phyloP scores from a whole-genome alignment of 2,797 vertebrate genomes.

The Odontamblyopus rebecca region DNA sequence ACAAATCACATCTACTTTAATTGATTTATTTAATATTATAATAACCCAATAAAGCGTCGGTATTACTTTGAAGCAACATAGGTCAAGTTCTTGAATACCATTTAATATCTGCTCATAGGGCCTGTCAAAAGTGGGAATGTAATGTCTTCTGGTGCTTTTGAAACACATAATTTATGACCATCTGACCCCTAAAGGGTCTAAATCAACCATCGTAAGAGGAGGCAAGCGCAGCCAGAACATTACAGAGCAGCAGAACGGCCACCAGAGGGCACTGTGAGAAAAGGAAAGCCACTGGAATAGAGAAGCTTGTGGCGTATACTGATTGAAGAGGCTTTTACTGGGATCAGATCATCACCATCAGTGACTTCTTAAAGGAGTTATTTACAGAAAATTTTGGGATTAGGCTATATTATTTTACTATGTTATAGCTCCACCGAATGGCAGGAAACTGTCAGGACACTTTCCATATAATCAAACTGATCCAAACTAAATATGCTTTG shows the following conservation, averaged over 20 bases:
- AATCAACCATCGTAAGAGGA: conserved; percentile 26
- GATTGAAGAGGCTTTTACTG: not conserved
- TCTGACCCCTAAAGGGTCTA: conserved; percentile 30
- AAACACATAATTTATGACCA: conserved; percentile 30
- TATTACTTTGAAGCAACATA: not conserved
- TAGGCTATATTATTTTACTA: not conserved
- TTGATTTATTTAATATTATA: too few relatives aligned
- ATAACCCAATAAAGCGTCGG: too few relatives aligned
- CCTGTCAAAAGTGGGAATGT: conserved; percentile 26
- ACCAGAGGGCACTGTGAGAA: conserved; percentile 70
- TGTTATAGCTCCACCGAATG: not conserved
- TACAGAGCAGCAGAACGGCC: conserved; percentile 28
- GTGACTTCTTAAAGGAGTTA: conserved; percentile 11
- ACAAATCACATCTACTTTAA: too few relatives aligned
- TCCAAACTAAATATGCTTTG: not conserved
- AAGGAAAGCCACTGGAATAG: conserved; percentile 38
- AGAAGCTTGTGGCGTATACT: conserved; percentile 10
- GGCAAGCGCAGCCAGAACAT: not conserved
- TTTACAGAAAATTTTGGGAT: not conserved
- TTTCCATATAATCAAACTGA: not conserved
- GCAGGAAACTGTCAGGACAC: not conserved
- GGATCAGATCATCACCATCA: not conserved
- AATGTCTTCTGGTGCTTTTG: conserved; percentile 16
- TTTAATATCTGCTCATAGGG: not conserved
- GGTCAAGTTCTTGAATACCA: not conserved